Evolutionary conservation across 2,888 invertebrate genomes (phyloP).

Genomic region (Globia sparganii): DNA sequence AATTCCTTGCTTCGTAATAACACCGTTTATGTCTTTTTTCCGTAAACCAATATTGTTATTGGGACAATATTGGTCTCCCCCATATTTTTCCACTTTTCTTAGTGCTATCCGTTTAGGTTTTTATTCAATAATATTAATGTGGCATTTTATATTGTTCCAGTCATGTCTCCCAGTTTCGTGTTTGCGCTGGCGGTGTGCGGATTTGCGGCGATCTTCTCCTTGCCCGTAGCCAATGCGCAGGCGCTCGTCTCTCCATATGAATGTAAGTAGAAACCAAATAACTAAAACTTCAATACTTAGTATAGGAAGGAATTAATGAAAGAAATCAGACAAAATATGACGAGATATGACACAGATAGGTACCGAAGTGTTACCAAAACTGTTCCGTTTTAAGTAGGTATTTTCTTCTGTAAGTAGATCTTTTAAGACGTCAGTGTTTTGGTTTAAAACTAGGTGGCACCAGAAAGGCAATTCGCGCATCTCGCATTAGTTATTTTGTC

Average conservation of each 20-base stretch:
- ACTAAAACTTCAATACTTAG: background rate
- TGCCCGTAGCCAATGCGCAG: slow-evolving; percentile 81
- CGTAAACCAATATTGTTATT: background rate
- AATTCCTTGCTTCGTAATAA: background rate
- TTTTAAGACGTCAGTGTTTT: background rate
- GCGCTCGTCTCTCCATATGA: slow-evolving; percentile 79
- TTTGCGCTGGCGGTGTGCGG: slow-evolving; percentile 81
- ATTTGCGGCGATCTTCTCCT: slow-evolving; percentile 77
- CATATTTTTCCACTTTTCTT: background rate
- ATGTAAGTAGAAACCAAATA: slow-evolving; percentile 71
- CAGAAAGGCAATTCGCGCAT: no score
- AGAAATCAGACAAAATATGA: background rate
- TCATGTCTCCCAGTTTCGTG: slow-evolving; percentile 82
- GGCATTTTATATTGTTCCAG: slow-evolving; percentile 80
- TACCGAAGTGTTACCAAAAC: background rate
- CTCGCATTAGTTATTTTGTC: background rate
- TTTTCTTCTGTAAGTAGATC: no score
- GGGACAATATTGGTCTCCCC: no score
- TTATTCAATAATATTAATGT: slow-evolving; percentile 1
- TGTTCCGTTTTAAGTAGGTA: background rate
- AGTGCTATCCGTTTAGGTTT: background rate
- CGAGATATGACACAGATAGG: background rate
- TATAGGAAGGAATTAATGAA: background rate
- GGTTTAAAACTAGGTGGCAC: background rate
- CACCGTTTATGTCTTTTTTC: background rate